Evolutionary conservation across 2,888 invertebrate genomes (phyloP).

Genomic region (Papilio protenor): DNA sequence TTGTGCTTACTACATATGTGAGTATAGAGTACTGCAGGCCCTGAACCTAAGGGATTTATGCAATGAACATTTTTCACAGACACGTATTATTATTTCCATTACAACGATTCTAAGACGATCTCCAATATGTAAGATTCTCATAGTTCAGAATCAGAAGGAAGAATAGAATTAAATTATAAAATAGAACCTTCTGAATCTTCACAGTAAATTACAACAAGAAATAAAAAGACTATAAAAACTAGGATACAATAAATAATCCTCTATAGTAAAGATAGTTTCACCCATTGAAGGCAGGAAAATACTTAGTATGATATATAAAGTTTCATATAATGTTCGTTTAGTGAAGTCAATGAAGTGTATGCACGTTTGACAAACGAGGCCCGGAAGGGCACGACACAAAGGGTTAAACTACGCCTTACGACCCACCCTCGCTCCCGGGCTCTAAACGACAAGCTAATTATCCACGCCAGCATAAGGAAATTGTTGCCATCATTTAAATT

Average conservation of each 20-base stretch:
- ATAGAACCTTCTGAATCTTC: not conserved
- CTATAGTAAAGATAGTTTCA: no score
- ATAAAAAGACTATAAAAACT: no score
- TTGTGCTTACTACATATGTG: slow-evolving; percentile 52
- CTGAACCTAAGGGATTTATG: not conserved
- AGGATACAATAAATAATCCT: no score
- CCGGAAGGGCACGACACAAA: slow-evolving; percentile 57
- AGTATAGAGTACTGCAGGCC: slow-evolving; percentile 10
- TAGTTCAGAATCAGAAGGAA: not conserved
- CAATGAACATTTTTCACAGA: not conserved
- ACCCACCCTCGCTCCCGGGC: slow-evolving; percentile 64
- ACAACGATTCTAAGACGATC: not conserved
- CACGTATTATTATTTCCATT: not conserved
- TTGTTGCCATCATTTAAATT: slow-evolving; percentile 43
- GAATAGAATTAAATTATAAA: not conserved
- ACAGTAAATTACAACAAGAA: not conserved
- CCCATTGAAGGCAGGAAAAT: not conserved
- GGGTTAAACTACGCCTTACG: slow-evolving; percentile 64
- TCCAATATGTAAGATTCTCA: not conserved
- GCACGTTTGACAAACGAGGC: slow-evolving; percentile 60
- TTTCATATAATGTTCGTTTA: slow-evolving; percentile 20
- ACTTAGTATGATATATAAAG: not conserved
- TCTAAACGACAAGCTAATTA: slow-evolving; percentile 64
- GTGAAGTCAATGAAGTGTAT: slow-evolving; percentile 66
- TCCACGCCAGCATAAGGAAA: slow-evolving; percentile 53